These are phyloP conservation scores for Orientallactaga bullata DNA, from an alignment of 2,113 vertebrate species.

Conservation along the genomic window DNA sequence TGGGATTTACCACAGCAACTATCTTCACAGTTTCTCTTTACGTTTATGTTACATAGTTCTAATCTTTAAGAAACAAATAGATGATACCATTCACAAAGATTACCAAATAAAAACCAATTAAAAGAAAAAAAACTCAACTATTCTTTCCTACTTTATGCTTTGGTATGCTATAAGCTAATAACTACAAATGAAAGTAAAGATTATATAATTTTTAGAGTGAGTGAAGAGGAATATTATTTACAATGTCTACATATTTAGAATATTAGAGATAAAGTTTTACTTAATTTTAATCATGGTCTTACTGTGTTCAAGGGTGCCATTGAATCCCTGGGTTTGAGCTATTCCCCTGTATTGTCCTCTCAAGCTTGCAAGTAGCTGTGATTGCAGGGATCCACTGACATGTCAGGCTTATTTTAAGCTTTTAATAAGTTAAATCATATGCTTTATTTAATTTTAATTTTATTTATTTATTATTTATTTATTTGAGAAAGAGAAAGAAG, in stretches of 20 bases:
- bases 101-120: neutral
- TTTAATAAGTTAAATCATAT: slow-evolving; percentile 1
- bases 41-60: neutral
- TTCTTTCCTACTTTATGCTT: neutral
- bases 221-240: neutral
- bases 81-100: neutral
- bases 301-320: neutral
- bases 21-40: neutral
- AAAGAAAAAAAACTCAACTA: neutral
- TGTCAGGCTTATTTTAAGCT: neutral
- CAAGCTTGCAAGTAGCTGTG: neutral
- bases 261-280: neutral
- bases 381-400: fast-evolving
- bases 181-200: neutral
- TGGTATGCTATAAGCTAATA: neutral
- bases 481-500: no score
- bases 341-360: neutral
- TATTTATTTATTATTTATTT: no score
- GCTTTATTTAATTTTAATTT: neutral
- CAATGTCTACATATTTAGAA: neutral
- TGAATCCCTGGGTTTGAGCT: neutral
- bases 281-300: neutral
- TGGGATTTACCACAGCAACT: neutral
- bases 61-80: neutral
- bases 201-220: neutral